These are phyloP conservation scores for Sialia sialis DNA, from an alignment of 2,113 vertebrate genomes.

Conservation along the genomic window DNA sequence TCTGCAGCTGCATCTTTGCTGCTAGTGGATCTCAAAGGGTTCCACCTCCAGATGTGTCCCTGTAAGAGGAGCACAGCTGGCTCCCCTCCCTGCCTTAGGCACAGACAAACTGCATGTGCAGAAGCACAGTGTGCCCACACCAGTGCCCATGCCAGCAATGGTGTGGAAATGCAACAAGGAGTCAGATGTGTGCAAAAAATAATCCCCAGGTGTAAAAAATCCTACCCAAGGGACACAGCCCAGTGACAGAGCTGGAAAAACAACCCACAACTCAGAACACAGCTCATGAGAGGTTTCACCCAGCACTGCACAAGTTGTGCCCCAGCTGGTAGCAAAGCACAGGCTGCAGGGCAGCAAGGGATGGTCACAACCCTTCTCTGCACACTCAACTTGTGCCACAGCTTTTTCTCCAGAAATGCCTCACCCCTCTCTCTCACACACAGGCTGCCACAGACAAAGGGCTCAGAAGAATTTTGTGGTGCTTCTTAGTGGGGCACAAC, in stretches of 20 bases:
- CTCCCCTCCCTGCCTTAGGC: neutral
- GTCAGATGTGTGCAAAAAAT: neutral
- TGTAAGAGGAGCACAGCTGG: neutral
- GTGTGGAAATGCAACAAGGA: neutral
- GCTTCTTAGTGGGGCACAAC: neutral
- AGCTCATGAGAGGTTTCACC: neutral
- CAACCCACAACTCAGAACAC: neutral
- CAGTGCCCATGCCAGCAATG: neutral
- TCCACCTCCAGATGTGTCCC: neutral
- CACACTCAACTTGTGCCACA: neutral
- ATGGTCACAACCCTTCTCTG: neutral
- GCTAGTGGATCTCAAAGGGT: neutral
- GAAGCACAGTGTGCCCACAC: neutral
- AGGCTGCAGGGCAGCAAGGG: neutral
- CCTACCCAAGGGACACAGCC: neutral
- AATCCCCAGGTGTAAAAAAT: neutral
- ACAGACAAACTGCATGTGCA: neutral
- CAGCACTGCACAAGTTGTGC: neutral
- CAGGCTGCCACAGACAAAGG: neutral
- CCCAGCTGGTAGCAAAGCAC: neutral
- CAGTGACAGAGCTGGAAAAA: neutral
- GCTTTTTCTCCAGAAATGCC: neutral
- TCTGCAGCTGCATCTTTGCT: neutral
- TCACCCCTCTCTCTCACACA: neutral
- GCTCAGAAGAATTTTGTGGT: neutral